These are phyloP conservation scores for Cosmia pyralina DNA, from an alignment of 2,888 invertebrate species.

Conservation along the genomic window DNA sequence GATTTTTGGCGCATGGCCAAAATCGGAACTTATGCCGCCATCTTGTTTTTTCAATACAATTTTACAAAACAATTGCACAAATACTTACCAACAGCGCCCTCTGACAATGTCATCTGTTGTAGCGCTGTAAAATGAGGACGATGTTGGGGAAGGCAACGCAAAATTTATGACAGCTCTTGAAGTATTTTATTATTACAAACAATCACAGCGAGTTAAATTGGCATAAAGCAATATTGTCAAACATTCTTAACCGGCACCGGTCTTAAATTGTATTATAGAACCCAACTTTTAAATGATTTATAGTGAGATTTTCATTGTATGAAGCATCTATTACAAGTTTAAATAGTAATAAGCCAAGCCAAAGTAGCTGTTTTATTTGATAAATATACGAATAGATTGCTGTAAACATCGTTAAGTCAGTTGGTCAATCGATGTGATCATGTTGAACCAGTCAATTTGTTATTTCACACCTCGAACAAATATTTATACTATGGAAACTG, in stretches of 20 bases:
- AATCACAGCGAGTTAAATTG: constrained; percentile 33
- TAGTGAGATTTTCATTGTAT: neutral
- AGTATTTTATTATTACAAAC: constrained; percentile 15
- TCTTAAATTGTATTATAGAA: neutral
- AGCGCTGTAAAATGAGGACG: neutral
- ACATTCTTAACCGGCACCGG: neutral
- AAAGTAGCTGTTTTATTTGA: neutral
- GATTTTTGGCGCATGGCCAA: neutral
- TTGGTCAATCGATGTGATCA: constrained; percentile 22
- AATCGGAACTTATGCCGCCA: neutral
- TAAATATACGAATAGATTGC: constrained; percentile 12
- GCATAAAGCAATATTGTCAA: constrained; percentile 2
- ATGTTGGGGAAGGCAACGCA: neutral
- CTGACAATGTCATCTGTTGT: neutral
- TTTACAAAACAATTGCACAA: neutral
- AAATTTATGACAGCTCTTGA: neutral
- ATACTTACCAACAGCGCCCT: too few relatives aligned
- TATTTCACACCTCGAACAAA: constrained; percentile 35
- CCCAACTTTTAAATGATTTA: neutral
- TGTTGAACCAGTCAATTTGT: constrained; percentile 18
- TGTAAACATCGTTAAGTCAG: constrained; percentile 5
- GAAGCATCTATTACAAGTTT: neutral
- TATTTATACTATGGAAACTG: neutral
- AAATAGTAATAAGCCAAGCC: neutral
- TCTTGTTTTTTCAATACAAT: neutral